phyloP scores from a whole-genome alignment of 1,140 invertebrate species.

The Meloidogyne exigua region DNA sequence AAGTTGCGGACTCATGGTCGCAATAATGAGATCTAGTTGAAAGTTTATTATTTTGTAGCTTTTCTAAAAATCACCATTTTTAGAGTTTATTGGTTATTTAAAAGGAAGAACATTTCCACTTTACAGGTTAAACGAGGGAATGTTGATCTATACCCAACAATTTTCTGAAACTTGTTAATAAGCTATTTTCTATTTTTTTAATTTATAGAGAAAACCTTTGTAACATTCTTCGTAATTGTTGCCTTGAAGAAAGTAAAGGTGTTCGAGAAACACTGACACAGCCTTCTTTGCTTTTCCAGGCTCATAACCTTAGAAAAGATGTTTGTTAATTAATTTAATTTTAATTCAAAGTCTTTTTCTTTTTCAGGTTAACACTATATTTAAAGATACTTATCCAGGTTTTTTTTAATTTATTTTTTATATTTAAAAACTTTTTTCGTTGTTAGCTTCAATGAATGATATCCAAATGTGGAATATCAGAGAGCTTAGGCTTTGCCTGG shows the following conservation, averaged over 20 bases:
- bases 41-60: no score
- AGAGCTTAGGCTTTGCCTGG: slow-evolving; percentile 60
- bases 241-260: slow-evolving; percentile 53
- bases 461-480: slow-evolving; percentile 64
- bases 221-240: slow-evolving; percentile 47
- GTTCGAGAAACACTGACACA: slow-evolving; percentile 53
- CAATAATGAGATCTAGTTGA: no score
- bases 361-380: slow-evolving; percentile 57
- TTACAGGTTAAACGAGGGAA: no score
- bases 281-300: slow-evolving; percentile 50
- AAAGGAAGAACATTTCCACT: no score
- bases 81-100: no score
- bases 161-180: no score
- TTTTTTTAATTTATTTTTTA: not conserved
- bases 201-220: slow-evolving; percentile 45
- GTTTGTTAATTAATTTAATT: slow-evolving; percentile 36
- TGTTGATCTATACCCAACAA: no score
- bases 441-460: slow-evolving; percentile 59
- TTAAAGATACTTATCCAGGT: slow-evolving; percentile 60
- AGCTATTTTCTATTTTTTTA: no score
- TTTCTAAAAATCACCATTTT: no score
- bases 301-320: slow-evolving; percentile 47
- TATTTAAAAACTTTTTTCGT: not conserved
- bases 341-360: slow-evolving; percentile 26
- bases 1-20: no score